These are phyloP conservation scores for Hormaphis cornu DNA, from an alignment of 1,140 invertebrate species.

Conservation along the genomic window DNA sequence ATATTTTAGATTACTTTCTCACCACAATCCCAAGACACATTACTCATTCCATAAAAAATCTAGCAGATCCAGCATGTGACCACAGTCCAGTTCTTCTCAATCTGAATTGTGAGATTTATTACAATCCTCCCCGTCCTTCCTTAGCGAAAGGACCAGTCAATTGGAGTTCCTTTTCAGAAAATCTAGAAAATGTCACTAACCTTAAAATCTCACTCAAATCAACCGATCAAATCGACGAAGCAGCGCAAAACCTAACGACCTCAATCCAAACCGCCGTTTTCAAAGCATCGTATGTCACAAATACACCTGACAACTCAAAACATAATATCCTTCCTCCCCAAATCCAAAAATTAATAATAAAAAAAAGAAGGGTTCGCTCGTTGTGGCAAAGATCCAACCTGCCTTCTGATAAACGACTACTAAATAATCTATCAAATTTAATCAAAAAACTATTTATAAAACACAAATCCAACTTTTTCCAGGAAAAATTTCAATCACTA, in stretches of 20 bases:
- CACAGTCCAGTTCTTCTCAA: conserved; percentile 35
- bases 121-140: background rate
- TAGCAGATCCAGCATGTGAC: conserved; percentile 35
- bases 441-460: conserved; percentile 6
- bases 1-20: conserved; percentile 41
- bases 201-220: background rate
- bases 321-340: no score
- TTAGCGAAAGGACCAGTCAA: background rate
- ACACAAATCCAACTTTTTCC: background rate
- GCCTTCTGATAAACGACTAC: background rate
- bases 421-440: conserved; percentile 5
- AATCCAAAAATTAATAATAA: background rate
- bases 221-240: background rate
- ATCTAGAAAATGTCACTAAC: background rate
- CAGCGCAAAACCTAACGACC: background rate
- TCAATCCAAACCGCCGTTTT: background rate
- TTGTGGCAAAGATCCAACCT: background rate
- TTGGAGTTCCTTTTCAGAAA: background rate
- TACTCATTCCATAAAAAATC: conserved; percentile 19
- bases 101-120: no score
- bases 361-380: background rate
- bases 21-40: conserved; percentile 24
- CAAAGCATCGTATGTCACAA: no score
- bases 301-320: no score
- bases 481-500: background rate